Evolutionary conservation across 2,888 invertebrate genomes (phyloP).

Genomic region (Trichacis sp.): DNA sequence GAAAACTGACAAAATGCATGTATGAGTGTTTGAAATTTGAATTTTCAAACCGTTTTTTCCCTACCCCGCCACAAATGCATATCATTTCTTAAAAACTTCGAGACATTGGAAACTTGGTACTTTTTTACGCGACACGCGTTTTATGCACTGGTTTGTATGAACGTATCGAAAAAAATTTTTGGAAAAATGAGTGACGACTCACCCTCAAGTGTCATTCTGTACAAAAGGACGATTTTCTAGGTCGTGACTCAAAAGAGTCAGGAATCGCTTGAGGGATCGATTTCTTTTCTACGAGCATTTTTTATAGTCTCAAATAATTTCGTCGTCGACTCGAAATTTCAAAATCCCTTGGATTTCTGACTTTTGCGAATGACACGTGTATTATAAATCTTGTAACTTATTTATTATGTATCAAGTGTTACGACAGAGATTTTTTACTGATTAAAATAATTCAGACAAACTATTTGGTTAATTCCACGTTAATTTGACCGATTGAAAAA

Average conservation of each 20-base stretch:
- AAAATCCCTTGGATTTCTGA: slow-evolving; percentile 12
- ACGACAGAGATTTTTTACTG: slow-evolving; percentile 52
- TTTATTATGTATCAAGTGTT: slow-evolving; percentile 55
- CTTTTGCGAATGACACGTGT: slow-evolving; percentile 54
- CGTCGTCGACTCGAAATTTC: background rate
- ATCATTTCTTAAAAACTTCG: slow-evolving; percentile 30
- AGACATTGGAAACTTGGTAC: background rate
- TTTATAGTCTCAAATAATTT: slow-evolving; percentile 17
- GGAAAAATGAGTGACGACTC: slow-evolving; percentile 20
- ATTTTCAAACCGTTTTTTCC: too few species aligned
- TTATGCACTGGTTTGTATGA: background rate
- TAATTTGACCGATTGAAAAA: too few species aligned
- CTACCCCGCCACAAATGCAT: slow-evolving; percentile 30
- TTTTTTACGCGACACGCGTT: background rate
- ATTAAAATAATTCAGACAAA: too few species aligned
- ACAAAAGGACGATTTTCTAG: slow-evolving; percentile 15
- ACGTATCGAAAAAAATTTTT: background rate
- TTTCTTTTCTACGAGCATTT: background rate
- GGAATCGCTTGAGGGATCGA: slow-evolving; percentile 9
- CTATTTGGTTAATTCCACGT: too few species aligned
- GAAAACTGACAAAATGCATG: background rate
- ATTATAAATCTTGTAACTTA: slow-evolving; percentile 63
- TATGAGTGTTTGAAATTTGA: slow-evolving; percentile 4
- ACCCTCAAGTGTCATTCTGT: slow-evolving; percentile 27
- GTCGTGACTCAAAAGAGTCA: slow-evolving; percentile 11